Percentiles rank a stretch among this genome's conserved stretches.
phyloP scores from a whole-genome alignment of 2,888 invertebrate genomes.

The Drosophila diplacantha region DNA sequence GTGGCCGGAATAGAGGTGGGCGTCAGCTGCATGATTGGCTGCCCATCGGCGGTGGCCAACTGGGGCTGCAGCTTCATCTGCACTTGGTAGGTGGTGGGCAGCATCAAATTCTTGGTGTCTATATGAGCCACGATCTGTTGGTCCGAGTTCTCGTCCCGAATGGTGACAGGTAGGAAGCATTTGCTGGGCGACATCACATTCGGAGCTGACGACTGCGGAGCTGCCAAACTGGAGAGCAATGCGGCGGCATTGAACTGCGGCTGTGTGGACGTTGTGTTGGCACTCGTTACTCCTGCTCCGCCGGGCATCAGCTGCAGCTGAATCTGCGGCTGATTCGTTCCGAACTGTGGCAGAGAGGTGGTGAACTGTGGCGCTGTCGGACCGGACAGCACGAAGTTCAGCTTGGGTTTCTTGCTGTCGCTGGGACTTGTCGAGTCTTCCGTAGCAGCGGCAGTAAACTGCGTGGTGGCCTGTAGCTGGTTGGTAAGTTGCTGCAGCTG shows the following conservation, averaged over 20 bases:
- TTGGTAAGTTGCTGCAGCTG: constrained; percentile 44
- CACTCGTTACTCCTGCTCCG: constrained; percentile 12
- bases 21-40: constrained; percentile 77
- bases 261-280: constrained; percentile 29
- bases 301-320: constrained; percentile 55
- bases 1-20: constrained; percentile 77
- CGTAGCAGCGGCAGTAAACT: constrained; percentile 13
- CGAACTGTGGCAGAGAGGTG: constrained; percentile 32
- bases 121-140: constrained; percentile 78
- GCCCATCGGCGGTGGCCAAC: constrained; percentile 77
- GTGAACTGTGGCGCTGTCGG: constrained; percentile 52
- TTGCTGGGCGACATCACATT: constrained; percentile 75
- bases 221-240: constrained; percentile 49
- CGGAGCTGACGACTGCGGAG: constrained; percentile 39
- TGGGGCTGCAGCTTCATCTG: constrained; percentile 78
- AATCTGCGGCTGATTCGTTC: constrained; percentile 53
- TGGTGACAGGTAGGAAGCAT: constrained; percentile 77
- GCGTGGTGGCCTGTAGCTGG: constrained; percentile 27
- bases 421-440: constrained; percentile 50
- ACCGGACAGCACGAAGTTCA: constrained; percentile 76
- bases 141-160: constrained; percentile 77
- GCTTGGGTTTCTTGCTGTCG: constrained; percentile 76
- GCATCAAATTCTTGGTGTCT: constrained; percentile 76
- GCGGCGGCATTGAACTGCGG: constrained; percentile 63
- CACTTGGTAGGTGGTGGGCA: constrained; percentile 77